Evolutionary conservation across 2,113 vertebrate species (phyloP).

Genomic region (Eulemur macaco): DNA sequence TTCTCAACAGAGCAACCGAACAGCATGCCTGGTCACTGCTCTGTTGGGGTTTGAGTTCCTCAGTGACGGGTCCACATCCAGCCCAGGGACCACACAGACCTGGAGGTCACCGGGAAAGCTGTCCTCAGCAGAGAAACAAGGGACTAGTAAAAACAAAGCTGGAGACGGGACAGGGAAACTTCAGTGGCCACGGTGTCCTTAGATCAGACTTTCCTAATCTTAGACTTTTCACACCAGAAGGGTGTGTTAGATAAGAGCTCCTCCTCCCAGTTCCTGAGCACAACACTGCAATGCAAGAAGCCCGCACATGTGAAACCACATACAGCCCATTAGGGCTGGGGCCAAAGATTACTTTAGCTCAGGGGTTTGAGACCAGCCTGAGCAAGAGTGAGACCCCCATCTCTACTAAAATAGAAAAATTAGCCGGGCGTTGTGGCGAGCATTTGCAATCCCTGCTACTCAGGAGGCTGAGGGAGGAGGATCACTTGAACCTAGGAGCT

Average conservation of each 20-base stretch:
- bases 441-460: too few relatives aligned
- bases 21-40: not conserved
- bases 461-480: too few relatives aligned
- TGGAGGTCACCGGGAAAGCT: not conserved
- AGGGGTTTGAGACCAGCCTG: too few relatives aligned
- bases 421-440: too few relatives aligned
- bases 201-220: not conserved
- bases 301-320: not conserved
- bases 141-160: not conserved
- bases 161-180: not conserved
- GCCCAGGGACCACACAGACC: not conserved
- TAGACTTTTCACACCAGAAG: not conserved
- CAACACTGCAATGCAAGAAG: not conserved
- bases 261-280: not conserved
- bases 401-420: too few relatives aligned
- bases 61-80: not conserved
- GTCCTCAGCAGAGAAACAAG: not conserved
- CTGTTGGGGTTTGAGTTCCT: too few relatives aligned
- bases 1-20: not conserved
- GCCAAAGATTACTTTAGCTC: not conserved
- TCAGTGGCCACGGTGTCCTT: not conserved
- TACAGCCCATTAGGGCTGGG: not conserved
- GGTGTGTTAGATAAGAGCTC: rapidly evolving
- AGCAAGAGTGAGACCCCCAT: too few relatives aligned
- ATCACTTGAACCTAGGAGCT: too few relatives aligned